Base-by-base conservation (phyloP, 2,888 invertebrate species). In the Galerucella nymphaeae region DNA sequence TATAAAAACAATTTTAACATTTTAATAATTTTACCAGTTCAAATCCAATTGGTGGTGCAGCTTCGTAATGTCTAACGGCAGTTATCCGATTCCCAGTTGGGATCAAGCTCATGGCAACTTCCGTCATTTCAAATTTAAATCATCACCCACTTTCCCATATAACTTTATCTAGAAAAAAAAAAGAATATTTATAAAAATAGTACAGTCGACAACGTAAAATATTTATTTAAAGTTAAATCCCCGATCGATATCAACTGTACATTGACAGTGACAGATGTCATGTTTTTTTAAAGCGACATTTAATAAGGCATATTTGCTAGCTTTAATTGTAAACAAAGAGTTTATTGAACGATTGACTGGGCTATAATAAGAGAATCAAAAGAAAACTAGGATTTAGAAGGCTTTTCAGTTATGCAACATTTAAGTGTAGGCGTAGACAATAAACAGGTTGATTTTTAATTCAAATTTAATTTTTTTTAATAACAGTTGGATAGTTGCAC, bases 1-100 rank as follows among this genome's bases (percentile, higher is more conserved):
- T 30, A 6, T 38, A 38, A 8, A 38, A 8, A 38, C n/a, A 18
- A 58, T 58, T 6, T 30, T 13, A 58, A 58, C 14, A 5, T 23
- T 16, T 10, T 13, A 5, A 30, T 30, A 66, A 65, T 38, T 78
- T 79, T 81, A 87, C 87, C 82, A 86, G 75, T 80, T 86, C 85
- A 53, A 85, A 72, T 76, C 84, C 86, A 6, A 86, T 85, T 5
- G 87, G 87, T 23, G 87, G 87, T 63, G 84, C 87, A 23, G 88
- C 87, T 79, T 87, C 87, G 75, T 85, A 88, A 73, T 84, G 86
- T 70, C 86, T 83, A 38, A 87, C 87, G 6, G 85, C 83, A 5
- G 87, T 83, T 57, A 87, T 86, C 83, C 89, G 86, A 87, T 90
- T 90, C 86, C 90, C 89, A 85, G 89, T 87, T 86, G 88, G 88